Base-by-base conservation (phyloP, 2,113 vertebrate genomes). In the Taxidea taxus region DNA sequence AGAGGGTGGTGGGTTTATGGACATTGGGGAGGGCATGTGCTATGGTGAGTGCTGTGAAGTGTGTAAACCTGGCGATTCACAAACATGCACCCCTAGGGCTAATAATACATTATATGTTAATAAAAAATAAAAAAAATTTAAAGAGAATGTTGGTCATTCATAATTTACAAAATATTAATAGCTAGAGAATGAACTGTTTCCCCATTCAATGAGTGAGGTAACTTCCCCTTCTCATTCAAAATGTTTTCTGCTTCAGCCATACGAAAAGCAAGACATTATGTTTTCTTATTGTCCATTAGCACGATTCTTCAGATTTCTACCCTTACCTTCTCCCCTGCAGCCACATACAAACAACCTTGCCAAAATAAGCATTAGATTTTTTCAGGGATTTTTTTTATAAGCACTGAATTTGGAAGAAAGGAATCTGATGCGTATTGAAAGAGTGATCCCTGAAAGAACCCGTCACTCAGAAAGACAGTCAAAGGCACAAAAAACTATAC, bases 231-330 rank as follows among this genome's bases (percentile, higher is more conserved):
- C 92, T 6, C 14, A 37, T 70, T 75, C 5, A 70, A 82, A 91
- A 77, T 88, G 15, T 29, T 51, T 91, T 81, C 20, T 1, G 74
- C 18, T 95, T 94, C 97, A 8, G 0, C 14, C 81, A 34, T 83
- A 93, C 0, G 21, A 95, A 95, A 97, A 18, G 1, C 13, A 97
- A 95, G 91, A 31, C 7, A 89, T 5, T 78, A 12, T 66, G 83
- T 23, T 58, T 89, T 94, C 78, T 92, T 75, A n/a, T 34, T 42
- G 25, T n/a, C 31, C 25, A 16, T 47, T 97, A 47, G 14, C 56
- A 47, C 92, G 4, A 93, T 0, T 14, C 54, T 93, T 93, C n/a
- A 74, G 21, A 80, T 75, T 74, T 84, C 37, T 84, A 68, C 4
- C 5, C 42, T 85, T 21, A 47, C 3, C 34, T 68, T 9, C 1